Evolutionary conservation across 2,797 vertebrate species (phyloP), one percentile per base, ranked within the genome.

Genomic region (Momotus momota): DNA sequence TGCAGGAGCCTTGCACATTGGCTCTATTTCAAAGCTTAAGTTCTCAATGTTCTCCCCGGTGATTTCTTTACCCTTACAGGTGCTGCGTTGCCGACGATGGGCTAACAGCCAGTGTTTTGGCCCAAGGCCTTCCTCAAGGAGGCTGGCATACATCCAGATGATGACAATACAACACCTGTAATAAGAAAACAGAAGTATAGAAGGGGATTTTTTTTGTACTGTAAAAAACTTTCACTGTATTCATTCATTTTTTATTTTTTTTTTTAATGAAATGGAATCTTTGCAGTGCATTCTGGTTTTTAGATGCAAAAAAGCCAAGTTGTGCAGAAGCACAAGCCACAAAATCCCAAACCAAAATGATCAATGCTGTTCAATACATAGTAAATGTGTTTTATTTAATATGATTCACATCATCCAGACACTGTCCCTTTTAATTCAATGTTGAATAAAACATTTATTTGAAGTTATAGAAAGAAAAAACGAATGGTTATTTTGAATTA

Each of bases 331-430:
- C 10, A 41, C 8, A 75, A 45, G 12, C 6, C 9, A 23, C 12
- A 58, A 83, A 48, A 17, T 5, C 8, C 22, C 27, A 45, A 52
- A 2, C 9, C 8, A 49, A 29, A 70, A 48, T 51, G 22, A 65
- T 35, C 10, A 31, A 20, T 77, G 54, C 29, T 26, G 7, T 23
- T n/a, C 33, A 52, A 41, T n/a, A 49, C 22, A 41, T 17, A 90
- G 38, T 15, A 87, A 69, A 80, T 73, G 67, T 67, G 9, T 31
- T 91, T 88, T 85, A 67, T 93, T 94, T 86, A 9, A 45, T 62
- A 74, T 22, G 22, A 45, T 64, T 77, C 48, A 38, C 33, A 88
- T 60, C 26, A 67, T 49, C 33, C 52, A 85, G 48, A 33, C 62
- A 52, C 11, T 16, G 10, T 23, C 29, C 43, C 43, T 35, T 49